Percentiles rank a stretch among this genome's conserved stretches.
phyloP scores from a whole-genome alignment of 2,797 vertebrate genomes.

The Neosilurus hyrtlii region DNA sequence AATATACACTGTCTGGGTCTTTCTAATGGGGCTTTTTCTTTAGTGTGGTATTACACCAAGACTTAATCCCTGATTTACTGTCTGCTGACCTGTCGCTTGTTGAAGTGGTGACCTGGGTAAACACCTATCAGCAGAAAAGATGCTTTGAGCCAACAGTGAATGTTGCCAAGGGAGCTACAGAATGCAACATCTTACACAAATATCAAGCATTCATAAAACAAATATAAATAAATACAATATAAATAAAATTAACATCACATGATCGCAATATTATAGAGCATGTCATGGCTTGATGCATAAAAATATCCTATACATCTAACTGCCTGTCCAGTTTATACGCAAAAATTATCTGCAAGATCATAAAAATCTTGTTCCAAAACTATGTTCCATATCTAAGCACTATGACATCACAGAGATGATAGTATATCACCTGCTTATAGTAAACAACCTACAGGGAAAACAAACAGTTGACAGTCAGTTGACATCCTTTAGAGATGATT shows the following conservation, averaged over 20 bases:
- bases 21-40: slow-evolving; percentile 38
- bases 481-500: neutral
- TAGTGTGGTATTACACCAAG: slow-evolving; percentile 53
- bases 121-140: neutral
- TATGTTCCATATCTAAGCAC: neutral
- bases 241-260: neutral
- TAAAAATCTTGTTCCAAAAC: neutral
- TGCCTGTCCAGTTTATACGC: neutral
- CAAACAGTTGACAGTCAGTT: neutral
- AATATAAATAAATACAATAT: neutral
- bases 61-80: slow-evolving; percentile 60
- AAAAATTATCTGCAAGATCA: neutral
- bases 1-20: slow-evolving; percentile 61
- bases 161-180: neutral
- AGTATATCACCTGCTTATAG: neutral
- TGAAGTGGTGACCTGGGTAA: slow-evolving; percentile 40
- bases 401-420: neutral
- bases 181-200: neutral
- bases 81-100: slow-evolving; percentile 51
- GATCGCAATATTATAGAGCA: neutral
- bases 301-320: neutral
- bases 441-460: neutral
- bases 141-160: neutral
- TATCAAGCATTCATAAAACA: neutral
- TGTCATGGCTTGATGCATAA: neutral